A percentile compares a stretch with the other conserved stretches of the same genome.
Evolutionary conservation across 1,140 invertebrate species (phyloP).

Genomic region (Helicoverpa zea): DNA sequence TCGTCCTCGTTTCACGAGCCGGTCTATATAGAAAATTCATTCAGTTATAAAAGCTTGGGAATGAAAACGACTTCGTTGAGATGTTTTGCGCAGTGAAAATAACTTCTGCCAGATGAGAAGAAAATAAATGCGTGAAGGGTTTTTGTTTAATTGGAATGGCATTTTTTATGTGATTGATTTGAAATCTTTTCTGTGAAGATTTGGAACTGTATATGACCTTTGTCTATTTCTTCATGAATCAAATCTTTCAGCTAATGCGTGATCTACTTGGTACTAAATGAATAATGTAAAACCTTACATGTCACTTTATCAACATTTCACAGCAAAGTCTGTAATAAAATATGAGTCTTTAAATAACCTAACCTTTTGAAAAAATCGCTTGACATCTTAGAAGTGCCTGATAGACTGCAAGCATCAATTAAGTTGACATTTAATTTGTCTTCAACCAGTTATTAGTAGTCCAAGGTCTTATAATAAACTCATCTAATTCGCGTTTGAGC

Average conservation of each 20-base stretch:
- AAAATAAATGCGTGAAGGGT: background rate
- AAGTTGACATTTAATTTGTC: constrained; percentile 50
- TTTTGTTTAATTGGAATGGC: too few species aligned
- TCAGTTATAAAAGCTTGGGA: constrained; percentile 32
- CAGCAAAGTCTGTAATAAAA: too few species aligned
- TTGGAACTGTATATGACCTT: too few species aligned
- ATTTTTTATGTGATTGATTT: background rate
- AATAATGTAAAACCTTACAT: too few species aligned
- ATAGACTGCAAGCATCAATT: constrained; percentile 26
- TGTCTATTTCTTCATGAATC: too few species aligned
- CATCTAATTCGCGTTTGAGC: constrained; percentile 26
- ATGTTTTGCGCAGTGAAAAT: constrained; percentile 9
- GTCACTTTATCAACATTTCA: too few species aligned
- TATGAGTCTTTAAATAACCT: background rate
- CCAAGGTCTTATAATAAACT: constrained; percentile 34
- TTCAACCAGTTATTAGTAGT: constrained; percentile 47
- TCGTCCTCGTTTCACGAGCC: constrained; percentile 36
- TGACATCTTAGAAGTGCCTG: background rate
- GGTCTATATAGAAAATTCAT: constrained; percentile 32
- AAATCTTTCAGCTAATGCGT: too few species aligned
- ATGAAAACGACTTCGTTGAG: constrained; percentile 26
- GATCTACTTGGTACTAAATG: too few species aligned
- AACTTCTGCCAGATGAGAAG: background rate
- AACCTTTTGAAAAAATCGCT: background rate
- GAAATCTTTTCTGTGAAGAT: background rate